A percentile compares a stretch with the other conserved stretches of the same genome.
These are phyloP conservation scores for Asbolus verrucosus DNA, from an alignment of 1,140 invertebrate genomes.

Conservation along the genomic window DNA sequence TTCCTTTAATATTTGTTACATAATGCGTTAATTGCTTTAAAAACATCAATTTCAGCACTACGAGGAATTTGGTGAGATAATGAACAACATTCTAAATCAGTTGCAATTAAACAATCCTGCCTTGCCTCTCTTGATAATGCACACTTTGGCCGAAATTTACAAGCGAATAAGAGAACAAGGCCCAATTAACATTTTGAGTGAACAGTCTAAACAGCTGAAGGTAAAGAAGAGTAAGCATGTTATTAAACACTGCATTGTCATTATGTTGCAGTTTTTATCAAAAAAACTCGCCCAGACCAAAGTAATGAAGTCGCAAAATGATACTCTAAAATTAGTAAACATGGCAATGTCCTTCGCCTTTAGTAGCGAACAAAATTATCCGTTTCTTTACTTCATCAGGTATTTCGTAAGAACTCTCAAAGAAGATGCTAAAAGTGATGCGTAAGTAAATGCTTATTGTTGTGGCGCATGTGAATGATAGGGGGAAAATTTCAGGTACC, in stretches of 20 bases:
- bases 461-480: too few relatives aligned
- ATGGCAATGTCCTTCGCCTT: constrained; percentile 16
- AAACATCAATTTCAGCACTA: constrained; percentile 44
- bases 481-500: constrained; percentile 18
- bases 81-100: constrained; percentile 7
- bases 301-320: constrained; percentile 3
- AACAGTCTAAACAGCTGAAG: constrained; percentile 14
- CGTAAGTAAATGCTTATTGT: constrained; percentile 36
- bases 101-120: background rate
- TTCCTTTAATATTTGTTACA: too few relatives aligned
- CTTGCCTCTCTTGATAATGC: constrained; percentile 19
- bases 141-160: constrained; percentile 36
- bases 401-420: constrained; percentile 32
- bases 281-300: constrained; percentile 27
- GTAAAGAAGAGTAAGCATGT: background rate
- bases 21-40: too few relatives aligned
- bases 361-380: constrained; percentile 10
- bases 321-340: constrained; percentile 7
- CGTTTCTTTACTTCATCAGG: constrained; percentile 18
- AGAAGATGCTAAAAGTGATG: constrained; percentile 12
- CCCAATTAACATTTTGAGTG: constrained; percentile 12
- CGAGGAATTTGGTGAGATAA: constrained; percentile 26
- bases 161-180: constrained; percentile 26
- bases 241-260: background rate
- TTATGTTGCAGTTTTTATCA: constrained; percentile 11